Evolutionary conservation across 2,888 invertebrate genomes (phyloP).

Genomic region (Crossocerus cetratus): DNA sequence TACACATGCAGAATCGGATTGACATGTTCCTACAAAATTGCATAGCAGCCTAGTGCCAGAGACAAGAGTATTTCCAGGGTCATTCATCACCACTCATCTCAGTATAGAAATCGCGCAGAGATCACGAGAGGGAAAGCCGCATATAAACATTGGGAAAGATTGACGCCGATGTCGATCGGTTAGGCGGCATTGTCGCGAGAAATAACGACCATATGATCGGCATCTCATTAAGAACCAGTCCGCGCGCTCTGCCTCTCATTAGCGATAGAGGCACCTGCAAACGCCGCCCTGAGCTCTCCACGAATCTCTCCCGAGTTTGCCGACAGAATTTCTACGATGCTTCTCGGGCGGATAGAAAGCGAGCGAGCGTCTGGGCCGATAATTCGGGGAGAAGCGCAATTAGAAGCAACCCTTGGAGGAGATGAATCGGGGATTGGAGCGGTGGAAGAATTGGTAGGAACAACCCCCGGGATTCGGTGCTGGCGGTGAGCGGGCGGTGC

Average conservation of each 20-base stretch:
- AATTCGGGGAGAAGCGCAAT: constrained; percentile 1
- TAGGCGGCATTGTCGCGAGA: constrained; percentile 41
- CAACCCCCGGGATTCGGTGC: constrained; percentile 50
- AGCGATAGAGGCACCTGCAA: constrained; percentile 43
- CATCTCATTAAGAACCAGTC: constrained; percentile 65
- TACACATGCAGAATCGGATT: no score
- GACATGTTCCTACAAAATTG: no score
- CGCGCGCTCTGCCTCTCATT: constrained; percentile 47
- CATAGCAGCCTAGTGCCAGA: no score
- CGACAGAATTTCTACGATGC: neutral
- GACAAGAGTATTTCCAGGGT: no score
- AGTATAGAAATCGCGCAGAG: no score
- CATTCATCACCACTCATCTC: no score
- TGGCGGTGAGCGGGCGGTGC: constrained; percentile 53
- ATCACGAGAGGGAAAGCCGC: no score
- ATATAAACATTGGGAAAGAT: no score
- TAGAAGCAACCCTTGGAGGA: constrained; percentile 33
- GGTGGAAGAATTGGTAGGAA: constrained; percentile 39
- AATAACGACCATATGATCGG: constrained; percentile 69
- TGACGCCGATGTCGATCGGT: constrained; percentile 31
- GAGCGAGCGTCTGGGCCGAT: constrained; percentile 12
- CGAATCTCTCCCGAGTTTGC: constrained; percentile 21
- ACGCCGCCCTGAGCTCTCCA: constrained; percentile 30
- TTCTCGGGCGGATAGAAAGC: neutral
- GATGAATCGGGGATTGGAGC: constrained; percentile 52